phyloP scores from a whole-genome alignment of 2,113 vertebrate species.

The Muscicapa adusta region DNA sequence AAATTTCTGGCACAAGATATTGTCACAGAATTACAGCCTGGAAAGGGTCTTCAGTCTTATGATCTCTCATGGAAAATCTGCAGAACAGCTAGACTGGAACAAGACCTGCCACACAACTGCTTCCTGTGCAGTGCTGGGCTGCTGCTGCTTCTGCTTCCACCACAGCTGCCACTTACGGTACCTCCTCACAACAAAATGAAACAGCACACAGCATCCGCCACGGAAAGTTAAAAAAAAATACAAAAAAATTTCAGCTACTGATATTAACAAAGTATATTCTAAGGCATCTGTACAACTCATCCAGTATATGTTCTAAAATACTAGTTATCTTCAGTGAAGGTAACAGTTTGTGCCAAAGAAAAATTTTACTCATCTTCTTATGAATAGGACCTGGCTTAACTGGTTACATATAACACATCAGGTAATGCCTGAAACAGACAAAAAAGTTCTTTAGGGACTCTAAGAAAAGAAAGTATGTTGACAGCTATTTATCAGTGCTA shows the following conservation, averaged over 20 bases:
- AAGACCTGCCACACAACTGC: not conserved
- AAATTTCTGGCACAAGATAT: not conserved
- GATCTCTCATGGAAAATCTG: not conserved
- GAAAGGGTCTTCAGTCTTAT: not conserved
- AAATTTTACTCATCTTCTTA: not conserved
- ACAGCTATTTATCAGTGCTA: not conserved
- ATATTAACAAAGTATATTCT: not conserved
- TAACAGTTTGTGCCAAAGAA: not conserved
- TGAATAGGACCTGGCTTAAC: not conserved
- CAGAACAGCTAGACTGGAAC: not conserved
- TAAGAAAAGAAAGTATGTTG: not conserved
- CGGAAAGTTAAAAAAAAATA: not conserved
- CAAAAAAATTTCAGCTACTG: not conserved
- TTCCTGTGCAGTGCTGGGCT: not conserved
- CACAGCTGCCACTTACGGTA: fast-evolving
- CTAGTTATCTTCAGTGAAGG: not conserved
- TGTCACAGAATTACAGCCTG: not conserved
- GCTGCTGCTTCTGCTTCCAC: not conserved
- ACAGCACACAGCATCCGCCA: not conserved
- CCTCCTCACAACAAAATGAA: not conserved
- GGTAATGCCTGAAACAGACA: not conserved
- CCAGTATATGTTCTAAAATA: not conserved
- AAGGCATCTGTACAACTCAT: not conserved
- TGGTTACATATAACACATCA: not conserved
- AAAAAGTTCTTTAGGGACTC: not conserved